phyloP scores from a whole-genome alignment of 2,113 vertebrate species.

The Nanorana parkeri region DNA sequence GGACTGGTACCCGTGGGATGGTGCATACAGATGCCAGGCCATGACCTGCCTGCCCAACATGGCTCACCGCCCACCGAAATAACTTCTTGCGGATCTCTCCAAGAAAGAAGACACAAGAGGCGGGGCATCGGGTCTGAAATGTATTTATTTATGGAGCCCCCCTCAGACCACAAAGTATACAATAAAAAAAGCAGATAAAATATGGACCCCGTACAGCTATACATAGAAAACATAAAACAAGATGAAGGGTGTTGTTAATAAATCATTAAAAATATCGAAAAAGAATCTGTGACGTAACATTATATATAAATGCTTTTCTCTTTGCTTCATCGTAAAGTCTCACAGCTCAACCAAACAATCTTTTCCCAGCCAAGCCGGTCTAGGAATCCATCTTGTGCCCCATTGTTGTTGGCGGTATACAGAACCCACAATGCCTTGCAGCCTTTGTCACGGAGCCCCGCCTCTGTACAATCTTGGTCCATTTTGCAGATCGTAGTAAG shows the following conservation, averaged over 20 bases:
- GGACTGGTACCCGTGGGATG: too few relatives aligned
- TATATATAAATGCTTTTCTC: slow-evolving; percentile 48
- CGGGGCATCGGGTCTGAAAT: slow-evolving; percentile 25
- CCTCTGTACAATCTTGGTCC: slow-evolving; percentile 26
- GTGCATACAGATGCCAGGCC: too few relatives aligned
- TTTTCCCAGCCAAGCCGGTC: background rate
- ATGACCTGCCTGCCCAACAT: too few relatives aligned
- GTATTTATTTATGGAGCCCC: slow-evolving; percentile 45
- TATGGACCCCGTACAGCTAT: slow-evolving; percentile 43
- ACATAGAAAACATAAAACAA: slow-evolving; percentile 30
- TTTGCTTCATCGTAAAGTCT: background rate
- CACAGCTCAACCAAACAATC: background rate
- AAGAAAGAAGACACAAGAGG: too few relatives aligned
- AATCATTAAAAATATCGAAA: slow-evolving; percentile 47
- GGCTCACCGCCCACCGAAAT: too few relatives aligned
- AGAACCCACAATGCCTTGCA: background rate
- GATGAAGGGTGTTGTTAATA: slow-evolving; percentile 14
- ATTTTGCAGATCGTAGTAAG: slow-evolving; percentile 1
- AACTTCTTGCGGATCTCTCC: too few relatives aligned
- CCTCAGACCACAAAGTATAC: slow-evolving; percentile 28
- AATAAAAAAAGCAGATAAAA: slow-evolving; percentile 47
- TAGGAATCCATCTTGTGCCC: background rate
- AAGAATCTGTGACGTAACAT: slow-evolving; percentile 47
- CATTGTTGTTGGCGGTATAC: background rate
- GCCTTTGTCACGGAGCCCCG: background rate